Base-by-base conservation (phyloP, 2,113 vertebrate species). In the Piaya cayana region DNA sequence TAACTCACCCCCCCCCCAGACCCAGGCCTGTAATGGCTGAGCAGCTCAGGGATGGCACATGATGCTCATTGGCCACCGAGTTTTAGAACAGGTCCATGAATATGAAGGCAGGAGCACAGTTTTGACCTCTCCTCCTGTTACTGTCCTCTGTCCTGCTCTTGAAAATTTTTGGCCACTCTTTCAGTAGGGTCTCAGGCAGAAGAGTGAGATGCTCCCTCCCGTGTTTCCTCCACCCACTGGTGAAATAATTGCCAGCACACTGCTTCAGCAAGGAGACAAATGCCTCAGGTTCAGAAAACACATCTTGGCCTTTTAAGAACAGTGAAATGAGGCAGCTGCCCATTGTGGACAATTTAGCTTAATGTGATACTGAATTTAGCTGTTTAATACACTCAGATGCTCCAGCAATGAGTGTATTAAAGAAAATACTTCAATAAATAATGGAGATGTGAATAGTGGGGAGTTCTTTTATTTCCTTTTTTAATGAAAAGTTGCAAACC, bases 331-430 rank as follows among this genome's bases (percentile, higher is more conserved):
- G 87, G 79, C 85, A 90, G 92, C 90, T 93, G 90, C 77, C 93
- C 82, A 93, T 67, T 77, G 92, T 93, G 93, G 88, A 85, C 82
- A 93, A 86, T 95, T 94, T 70, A 81, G 68, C 59, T 86, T 87
- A 93, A 90, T 93, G 63, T 55, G 68, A 74, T 93, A 74, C 71
- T 83, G 82, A 90, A 94, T 90, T 93, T 87, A 90, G 90, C 75
- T 90, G 71, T 80, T 94, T 88, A 88, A 93, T 92, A 91, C 13
- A 95, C 89, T 45, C 95, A 95, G 94, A 90, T 92, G 94, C 85
- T 95, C 85, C 87, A 85, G 87, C 90, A 91, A 55, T 47, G 87
- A 95, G 55, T 67, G 27, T 45, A 83, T 88, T 83, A 68, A 77
- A 90, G 63, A 91, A 95, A 88, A 53, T 3, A 0, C 75, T 77